Base-by-base conservation (phyloP, 2,888 invertebrate species). In the Tetramorium bicarinatum region DNA sequence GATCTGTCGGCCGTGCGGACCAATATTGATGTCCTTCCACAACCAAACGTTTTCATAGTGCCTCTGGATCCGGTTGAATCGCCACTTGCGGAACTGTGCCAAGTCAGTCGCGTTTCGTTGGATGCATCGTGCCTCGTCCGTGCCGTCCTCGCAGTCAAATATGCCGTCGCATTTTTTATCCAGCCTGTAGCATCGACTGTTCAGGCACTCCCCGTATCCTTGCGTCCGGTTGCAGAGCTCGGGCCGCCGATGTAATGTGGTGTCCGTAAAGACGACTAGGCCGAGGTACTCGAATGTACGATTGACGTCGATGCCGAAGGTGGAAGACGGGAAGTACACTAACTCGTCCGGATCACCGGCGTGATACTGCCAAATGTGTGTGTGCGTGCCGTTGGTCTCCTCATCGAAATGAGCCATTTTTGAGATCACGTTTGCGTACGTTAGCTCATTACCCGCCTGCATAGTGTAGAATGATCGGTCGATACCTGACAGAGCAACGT, bases 41-140 rank as follows among this genome's bases (percentile, higher is more conserved):
- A 99, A 95, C 99, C 99, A 99, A 82, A 98, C 97, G 95, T 99
- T 98, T 92, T 99, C 98, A 95, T 99, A 99, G 93, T 98, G 98
- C 0, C 99, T 96, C 93, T 98, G 97, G 84, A 99, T 97, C 84
- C 98, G 96, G 95, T 98, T 99, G 94, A 98, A 98, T 3, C 99
- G 96, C 95, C 97, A 96, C 94, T 98, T 97, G 87, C 98, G 96
- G 95, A 98, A 98, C 91, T 97, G 95, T 0, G 96, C 93, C 87
- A 98, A 94, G 86, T 97, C 97, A 9, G 97, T 97, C 54, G 95
- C 96, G 90, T 97, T 97, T 85, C 96, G 96, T 85, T 95, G 95
- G 2, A 95, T 94, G 96, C 99, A 99, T 83, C 96, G 96, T 1
- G 97, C 95, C 95, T 99, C 99, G 93, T 99, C 99, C 0, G 98